Base-by-base conservation (phyloP, 37 sponge, comb jelly and placozoan species). In the Haliclona indistincta region DNA sequence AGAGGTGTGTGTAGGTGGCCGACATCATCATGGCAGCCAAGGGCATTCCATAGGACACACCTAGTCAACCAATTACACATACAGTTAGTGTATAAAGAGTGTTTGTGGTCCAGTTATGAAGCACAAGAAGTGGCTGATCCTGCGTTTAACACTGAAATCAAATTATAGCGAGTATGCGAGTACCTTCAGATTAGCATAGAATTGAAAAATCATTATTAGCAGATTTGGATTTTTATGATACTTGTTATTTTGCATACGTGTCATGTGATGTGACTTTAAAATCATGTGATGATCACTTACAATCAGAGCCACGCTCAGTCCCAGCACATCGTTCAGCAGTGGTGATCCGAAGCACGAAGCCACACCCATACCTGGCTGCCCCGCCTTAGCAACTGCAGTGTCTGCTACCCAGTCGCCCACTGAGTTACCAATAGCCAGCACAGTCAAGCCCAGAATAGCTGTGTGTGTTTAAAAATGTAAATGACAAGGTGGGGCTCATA, bases 321-420 rank as follows among this genome's bases (percentile, higher is more conserved):
- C 95, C 11, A 94, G 61, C 40, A 94, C 95, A 81, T 94, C 95
- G 65, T 90, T 94, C 67, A 94, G 77, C 1, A 94, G 78, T 54
- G 95, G 95, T 23, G 95, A 94, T 0, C 95, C 92, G 56, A 91
- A 94, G 64, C 95, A 94, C 17, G 95, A 90, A 17, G 95, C 71
- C 45, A 94, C 86, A 43, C 95, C 92, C 88, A 90, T 94, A 19
- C 87, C 88, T 2, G 95, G 92, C 30, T 90, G 74, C 15, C 94
- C 94, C 15, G 84, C 88, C 42, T 84, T 77, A 8, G 95, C 88
- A 4, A 94, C 92, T 30, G 95, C 87, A 32, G 91, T 90, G 67
- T 94, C 92, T 51, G 95, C 88, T 34, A 91, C 95, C 88, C 81
- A 94, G 42, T 94, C 95, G 6, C 95, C 95, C 1, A 94, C 88